phyloP scores from a whole-genome alignment of 2,797 vertebrate genomes.

The Calcarius lapponicus region DNA sequence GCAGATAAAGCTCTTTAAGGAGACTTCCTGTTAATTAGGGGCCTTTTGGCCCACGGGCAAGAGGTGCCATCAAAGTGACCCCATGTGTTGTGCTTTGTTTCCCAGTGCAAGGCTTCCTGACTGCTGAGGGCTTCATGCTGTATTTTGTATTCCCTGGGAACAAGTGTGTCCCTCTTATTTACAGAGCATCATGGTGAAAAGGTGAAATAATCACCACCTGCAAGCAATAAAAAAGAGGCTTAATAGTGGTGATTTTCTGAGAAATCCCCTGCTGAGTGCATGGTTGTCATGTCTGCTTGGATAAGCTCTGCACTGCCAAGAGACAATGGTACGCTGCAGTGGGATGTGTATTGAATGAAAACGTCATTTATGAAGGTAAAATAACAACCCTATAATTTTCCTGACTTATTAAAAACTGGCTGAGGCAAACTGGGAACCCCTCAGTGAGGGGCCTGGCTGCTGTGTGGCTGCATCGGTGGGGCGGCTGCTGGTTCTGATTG shows the following conservation, averaged over 20 bases:
- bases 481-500: background rate
- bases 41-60: background rate
- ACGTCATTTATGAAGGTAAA: background rate
- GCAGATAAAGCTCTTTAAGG: background rate
- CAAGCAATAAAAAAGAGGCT: background rate
- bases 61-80: background rate
- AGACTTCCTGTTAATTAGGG: background rate
- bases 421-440: background rate
- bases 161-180: background rate
- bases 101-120: background rate
- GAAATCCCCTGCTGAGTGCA: background rate
- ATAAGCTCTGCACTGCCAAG: background rate
- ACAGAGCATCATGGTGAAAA: background rate
- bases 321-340: background rate
- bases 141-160: background rate
- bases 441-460: background rate
- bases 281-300: background rate
- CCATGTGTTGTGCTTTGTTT: fast-evolving
- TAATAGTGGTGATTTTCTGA: background rate
- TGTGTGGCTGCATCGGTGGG: fast-evolving
- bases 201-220: background rate
- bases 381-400: background rate
- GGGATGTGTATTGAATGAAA: conserved; percentile 7
- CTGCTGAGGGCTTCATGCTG: background rate
- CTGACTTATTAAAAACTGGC: background rate